Evolutionary conservation across 37 sponge, comb jelly and placozoan genomes (phyloP).

Genomic region (Beroe ovata): DNA sequence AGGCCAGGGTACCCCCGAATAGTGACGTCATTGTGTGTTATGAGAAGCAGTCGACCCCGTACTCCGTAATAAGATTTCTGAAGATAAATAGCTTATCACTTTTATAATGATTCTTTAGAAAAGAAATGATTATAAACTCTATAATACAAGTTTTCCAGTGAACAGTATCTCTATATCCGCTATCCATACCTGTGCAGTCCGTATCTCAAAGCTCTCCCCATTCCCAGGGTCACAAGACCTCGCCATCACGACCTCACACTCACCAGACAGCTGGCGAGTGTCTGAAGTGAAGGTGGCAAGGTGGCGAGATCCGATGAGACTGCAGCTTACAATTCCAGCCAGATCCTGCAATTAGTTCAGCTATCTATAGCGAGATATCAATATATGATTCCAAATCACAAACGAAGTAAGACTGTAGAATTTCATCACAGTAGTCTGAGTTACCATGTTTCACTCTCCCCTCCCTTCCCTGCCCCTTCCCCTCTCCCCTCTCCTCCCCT

Average conservation of each 20-base stretch:
- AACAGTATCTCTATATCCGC: too few relatives aligned
- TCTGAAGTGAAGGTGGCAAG: background rate
- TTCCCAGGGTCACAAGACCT: background rate
- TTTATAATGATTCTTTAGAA: too few relatives aligned
- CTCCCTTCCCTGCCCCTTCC: too few relatives aligned
- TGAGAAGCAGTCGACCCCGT: background rate
- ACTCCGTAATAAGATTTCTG: slow-evolving; percentile 7
- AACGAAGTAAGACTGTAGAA: too few relatives aligned
- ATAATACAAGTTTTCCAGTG: too few relatives aligned
- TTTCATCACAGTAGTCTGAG: background rate
- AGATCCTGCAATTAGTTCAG: too few relatives aligned
- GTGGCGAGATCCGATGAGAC: background rate
- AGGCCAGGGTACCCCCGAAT: slow-evolving; percentile 56
- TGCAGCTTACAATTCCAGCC: slow-evolving; percentile 21
- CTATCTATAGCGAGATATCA: too few relatives aligned
- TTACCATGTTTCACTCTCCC: too few relatives aligned
- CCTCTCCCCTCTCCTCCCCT: background rate
- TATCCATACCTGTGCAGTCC: slow-evolving; percentile 32
- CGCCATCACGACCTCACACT: slow-evolving; percentile 37
- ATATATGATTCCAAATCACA: too few relatives aligned
- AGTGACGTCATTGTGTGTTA: background rate
- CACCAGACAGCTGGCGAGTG: background rate
- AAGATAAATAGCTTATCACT: too few relatives aligned
- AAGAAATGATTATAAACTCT: too few relatives aligned
- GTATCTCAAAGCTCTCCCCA: background rate